Conservation (phyloP, 2,797 vertebrate species). For the Poeciliopsis paucimaculata region DNA sequence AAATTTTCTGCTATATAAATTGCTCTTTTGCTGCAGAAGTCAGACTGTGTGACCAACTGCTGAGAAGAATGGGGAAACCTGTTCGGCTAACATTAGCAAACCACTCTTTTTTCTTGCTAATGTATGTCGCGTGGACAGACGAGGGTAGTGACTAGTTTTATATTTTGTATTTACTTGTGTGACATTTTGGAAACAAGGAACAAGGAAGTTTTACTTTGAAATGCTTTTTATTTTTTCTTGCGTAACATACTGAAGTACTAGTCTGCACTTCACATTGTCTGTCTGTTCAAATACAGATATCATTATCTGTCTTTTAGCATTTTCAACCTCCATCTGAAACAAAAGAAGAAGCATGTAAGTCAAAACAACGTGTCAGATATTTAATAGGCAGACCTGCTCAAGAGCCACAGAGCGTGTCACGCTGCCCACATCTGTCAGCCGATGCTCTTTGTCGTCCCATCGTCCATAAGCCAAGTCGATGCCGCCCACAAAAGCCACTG, state of each 20-base stretch:
- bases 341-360: constrained; percentile 9
- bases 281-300: background rate
- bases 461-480: constrained; percentile 97
- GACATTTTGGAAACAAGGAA: no score
- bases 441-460: constrained; percentile 95
- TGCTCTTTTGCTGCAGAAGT: background rate
- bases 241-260: no score
- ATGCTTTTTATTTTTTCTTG: no score
- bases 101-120: background rate
- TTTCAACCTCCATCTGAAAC: background rate
- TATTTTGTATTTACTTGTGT: no score
- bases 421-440: constrained; percentile 96
- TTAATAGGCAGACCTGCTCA: constrained; percentile 71
- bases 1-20: no score
- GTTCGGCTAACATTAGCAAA: background rate
- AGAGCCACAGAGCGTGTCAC: constrained; percentile 84
- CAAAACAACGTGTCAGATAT: background rate
- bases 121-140: no score
- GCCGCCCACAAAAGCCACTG: constrained; percentile 93
- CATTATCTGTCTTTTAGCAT: background rate
- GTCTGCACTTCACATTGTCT: background rate
- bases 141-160: no score
- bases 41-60: background rate
- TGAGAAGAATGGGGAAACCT: background rate
- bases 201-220: no score